Evolutionary conservation across 2,797 vertebrate genomes (phyloP), one percentile per base, ranked within the genome.

Genomic region (Gambelia wislizenii): DNA sequence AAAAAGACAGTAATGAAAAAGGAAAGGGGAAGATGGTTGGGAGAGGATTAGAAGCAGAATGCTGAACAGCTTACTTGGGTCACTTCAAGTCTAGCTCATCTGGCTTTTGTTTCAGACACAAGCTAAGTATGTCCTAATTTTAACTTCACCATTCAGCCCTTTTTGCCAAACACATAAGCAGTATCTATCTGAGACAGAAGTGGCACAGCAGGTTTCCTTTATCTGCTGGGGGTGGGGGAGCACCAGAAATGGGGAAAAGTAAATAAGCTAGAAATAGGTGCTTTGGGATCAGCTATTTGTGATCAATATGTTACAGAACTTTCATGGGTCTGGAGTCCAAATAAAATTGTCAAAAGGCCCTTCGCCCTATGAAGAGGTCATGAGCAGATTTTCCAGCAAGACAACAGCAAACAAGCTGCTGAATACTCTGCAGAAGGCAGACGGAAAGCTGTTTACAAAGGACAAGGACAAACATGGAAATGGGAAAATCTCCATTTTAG

Each of bases 101-200:
- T 83, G 87, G 72, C 61, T 84, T 84, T 91, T 89, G 94, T 92
- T 82, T 79, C 52, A 67, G 69, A 59, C 80, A 89, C 88, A 79
- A 91, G 64, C 72, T 90, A 87, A 82, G 77, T 87, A 91, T 83
- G 88, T 90, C 83, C 94, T 95, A 94, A 96, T 94, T 92, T 94
- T 95, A 95, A 61, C 69, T 74, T 52, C 47, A 22, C 44, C 49
- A 76, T 67, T 75, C 36, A 42, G 18, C 56, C 64, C 36, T 72
- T 7, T 36, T 69, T 36, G 44, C 39, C 20, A 12, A 39, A 36
- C 44, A 20, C 33, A 44, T 1, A 30, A 47, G 67, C 1, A 13
- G 20, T 77, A 33, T 75, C 36, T 33, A 36, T 14, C 39, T 44
- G 3, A 80, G 44, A 8, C 13, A 76, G 42, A 47, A 64, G 8